Conservation (phyloP, 1,140 invertebrate genomes). For the Solenopsis fugax region DNA sequence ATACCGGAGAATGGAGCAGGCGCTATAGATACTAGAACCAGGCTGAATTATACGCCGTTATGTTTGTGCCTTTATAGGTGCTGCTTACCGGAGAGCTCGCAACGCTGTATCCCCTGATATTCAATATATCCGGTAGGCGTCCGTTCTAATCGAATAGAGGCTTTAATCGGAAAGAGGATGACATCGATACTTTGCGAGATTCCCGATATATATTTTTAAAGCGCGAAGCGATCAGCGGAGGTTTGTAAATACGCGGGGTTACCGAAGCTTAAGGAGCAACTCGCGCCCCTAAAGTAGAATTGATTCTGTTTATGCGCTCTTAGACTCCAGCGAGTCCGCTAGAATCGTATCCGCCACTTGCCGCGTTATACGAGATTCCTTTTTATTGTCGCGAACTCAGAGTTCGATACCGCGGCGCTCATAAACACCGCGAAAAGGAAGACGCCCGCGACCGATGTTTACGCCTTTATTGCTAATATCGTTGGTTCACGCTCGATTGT, state of each 20-base stretch:
- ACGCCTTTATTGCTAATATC: conserved; percentile 73
- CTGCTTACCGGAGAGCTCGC: conserved; percentile 76
- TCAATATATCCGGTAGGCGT: conserved; percentile 81
- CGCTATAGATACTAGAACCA: conserved; percentile 82
- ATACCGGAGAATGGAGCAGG: conserved; percentile 77
- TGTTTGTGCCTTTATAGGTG: conserved; percentile 80
- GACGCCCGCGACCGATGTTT: conserved; percentile 62
- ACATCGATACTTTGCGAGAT: background rate
- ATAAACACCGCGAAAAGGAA: conserved; percentile 56
- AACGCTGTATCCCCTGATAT: conserved; percentile 75
- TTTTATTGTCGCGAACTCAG: conserved; percentile 62
- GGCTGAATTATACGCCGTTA: conserved; percentile 84
- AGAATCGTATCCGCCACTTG: conserved; percentile 11
- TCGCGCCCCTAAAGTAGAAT: background rate
- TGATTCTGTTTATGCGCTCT: conserved; percentile 41
- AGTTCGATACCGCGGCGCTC: conserved; percentile 47
- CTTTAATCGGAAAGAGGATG: conserved; percentile 68
- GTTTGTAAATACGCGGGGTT: background rate
- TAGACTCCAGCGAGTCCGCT: conserved; percentile 8
- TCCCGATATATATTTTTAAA: conserved; percentile 14
- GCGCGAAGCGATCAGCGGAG: background rate
- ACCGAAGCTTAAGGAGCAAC: background rate
- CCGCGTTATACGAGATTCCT: conserved; percentile 48
- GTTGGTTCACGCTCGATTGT: conserved; percentile 70
- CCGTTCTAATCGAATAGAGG: conserved; percentile 70